A percentile compares a stretch with the other conserved stretches of the same genome.
Evolutionary conservation across 2,113 vertebrate genomes (phyloP).

Genomic region (Isichthys henryi): DNA sequence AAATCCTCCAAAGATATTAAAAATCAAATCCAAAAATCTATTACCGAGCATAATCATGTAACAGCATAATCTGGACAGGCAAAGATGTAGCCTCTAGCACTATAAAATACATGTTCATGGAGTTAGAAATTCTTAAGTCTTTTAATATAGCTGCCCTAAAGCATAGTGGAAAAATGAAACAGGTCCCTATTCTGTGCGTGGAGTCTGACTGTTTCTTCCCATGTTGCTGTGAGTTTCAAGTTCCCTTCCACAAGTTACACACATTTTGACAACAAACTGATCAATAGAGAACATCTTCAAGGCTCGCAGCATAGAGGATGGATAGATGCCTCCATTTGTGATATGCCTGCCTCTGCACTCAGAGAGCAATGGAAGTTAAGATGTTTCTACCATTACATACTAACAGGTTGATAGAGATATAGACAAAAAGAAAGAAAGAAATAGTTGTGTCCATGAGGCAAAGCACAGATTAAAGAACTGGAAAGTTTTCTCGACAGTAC

Average conservation of each 20-base stretch:
- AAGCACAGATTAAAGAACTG: neutral
- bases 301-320: neutral
- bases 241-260: neutral
- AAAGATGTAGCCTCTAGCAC: neutral
- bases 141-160: neutral
- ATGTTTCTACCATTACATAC: neutral
- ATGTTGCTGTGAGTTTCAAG: neutral
- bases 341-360: neutral
- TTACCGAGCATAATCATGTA: neutral
- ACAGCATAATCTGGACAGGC: neutral
- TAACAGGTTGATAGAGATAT: neutral
- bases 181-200: neutral
- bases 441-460: neutral
- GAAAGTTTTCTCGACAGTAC: neutral
- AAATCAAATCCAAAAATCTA: neutral
- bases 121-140: neutral
- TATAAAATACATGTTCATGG: neutral
- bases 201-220: neutral
- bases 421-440: too few relatives aligned
- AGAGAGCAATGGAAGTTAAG: neutral
- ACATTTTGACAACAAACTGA: neutral
- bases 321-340: neutral
- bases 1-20: neutral
- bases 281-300: neutral
- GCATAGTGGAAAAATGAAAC: neutral